These are phyloP conservation scores for Ochropleura leucogaster DNA, from an alignment of 2,888 invertebrate species.

Conservation along the genomic window DNA sequence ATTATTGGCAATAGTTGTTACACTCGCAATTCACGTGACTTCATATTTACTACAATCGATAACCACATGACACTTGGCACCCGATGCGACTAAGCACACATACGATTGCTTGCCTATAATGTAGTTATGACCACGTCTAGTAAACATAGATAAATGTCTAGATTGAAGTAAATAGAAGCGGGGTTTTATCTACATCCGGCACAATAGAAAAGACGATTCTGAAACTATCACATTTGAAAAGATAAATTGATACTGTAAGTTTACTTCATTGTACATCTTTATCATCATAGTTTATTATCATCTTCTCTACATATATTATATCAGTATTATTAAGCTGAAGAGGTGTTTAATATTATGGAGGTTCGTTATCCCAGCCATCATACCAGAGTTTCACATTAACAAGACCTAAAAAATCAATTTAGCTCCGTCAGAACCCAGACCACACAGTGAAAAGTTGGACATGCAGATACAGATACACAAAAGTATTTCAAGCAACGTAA, in stretches of 20 bases:
- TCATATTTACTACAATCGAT: constrained; percentile 42
- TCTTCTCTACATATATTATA: too few species aligned
- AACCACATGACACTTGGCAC: constrained; percentile 54
- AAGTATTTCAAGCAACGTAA: constrained; percentile 49
- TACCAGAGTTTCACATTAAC: not conserved
- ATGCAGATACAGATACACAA: constrained; percentile 39
- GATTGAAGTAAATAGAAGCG: not conserved
- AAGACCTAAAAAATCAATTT: constrained; percentile 13
- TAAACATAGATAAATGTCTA: not conserved
- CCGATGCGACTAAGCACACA: constrained; percentile 29
- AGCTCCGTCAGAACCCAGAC: constrained; percentile 15
- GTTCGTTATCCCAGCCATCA: not conserved
- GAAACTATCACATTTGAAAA: not conserved
- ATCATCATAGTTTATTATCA: too few species aligned
- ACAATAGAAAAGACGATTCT: not conserved
- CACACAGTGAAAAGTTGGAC: constrained; percentile 41
- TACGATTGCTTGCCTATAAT: constrained; percentile 4
- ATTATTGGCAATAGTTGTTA: constrained; percentile 3
- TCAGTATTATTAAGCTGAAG: too few species aligned
- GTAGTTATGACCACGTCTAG: constrained; percentile 2
- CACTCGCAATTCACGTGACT: constrained; percentile 36
- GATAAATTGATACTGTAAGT: not conserved
- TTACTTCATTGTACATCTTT: too few species aligned
- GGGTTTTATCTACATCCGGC: not conserved
- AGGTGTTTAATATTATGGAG: too few species aligned